phyloP scores from a whole-genome alignment of 2,113 vertebrate genomes.

The Paratilapia polleni region DNA sequence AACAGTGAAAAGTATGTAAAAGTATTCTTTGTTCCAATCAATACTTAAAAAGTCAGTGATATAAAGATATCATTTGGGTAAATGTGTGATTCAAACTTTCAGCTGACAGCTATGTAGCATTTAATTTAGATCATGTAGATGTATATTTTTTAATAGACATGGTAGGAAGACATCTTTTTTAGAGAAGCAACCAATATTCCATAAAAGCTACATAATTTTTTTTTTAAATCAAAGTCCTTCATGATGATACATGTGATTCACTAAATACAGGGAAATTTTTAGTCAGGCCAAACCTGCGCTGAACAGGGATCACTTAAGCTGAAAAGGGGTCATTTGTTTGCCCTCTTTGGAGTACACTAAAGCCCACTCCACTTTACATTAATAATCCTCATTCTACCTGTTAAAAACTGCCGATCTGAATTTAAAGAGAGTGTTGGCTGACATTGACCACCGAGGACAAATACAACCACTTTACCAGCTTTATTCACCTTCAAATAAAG shows the following conservation, averaged over 20 bases:
- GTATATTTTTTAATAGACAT: not conserved
- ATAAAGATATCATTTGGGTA: not conserved
- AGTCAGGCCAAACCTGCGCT: not conserved
- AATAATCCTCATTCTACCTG: slow-evolving; percentile 28
- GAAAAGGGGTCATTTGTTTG: slow-evolving; percentile 13
- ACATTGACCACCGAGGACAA: slow-evolving; percentile 57
- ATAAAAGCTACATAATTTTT: not conserved
- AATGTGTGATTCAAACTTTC: not conserved
- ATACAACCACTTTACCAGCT: slow-evolving; percentile 38
- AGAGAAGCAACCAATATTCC: not conserved
- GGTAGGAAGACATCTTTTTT: not conserved
- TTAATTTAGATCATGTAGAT: not conserved
- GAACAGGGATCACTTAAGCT: slow-evolving; percentile 9
- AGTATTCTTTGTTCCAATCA: not conserved
- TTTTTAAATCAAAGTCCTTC: not conserved
- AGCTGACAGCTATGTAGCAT: not conserved
- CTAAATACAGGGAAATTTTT: not conserved
- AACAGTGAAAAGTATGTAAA: not conserved
- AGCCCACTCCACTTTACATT: slow-evolving; percentile 25
- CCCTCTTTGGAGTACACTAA: slow-evolving; percentile 22
- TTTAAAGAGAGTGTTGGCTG: slow-evolving; percentile 49
- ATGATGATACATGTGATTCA: not conserved
- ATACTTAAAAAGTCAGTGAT: not conserved
- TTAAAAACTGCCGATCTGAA: slow-evolving; percentile 43
- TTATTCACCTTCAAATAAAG: slow-evolving; percentile 52